Evolutionary conservation across 2,113 vertebrate species (phyloP).

Genomic region (Ammodytes dubius): DNA sequence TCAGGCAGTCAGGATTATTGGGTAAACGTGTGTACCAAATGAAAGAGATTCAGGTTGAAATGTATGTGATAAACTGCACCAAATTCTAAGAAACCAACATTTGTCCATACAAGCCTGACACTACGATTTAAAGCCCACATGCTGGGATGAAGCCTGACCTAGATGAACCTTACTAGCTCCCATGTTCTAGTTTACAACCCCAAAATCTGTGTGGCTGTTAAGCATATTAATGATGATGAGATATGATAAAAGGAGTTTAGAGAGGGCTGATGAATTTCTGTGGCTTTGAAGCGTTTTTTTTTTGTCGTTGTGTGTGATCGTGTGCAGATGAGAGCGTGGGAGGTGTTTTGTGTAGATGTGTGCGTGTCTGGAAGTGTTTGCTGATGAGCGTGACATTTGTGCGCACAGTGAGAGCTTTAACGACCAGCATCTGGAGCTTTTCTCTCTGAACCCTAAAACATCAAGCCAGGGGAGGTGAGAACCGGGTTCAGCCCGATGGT

Average conservation of each 20-base stretch:
- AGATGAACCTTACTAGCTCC: conserved; percentile 3
- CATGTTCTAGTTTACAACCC: conserved; percentile 29
- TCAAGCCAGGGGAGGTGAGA: conserved; percentile 34
- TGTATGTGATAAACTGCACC: neutral
- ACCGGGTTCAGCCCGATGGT: conserved; percentile 12
- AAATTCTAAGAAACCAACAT: neutral
- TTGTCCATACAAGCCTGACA: neutral
- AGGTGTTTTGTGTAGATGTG: conserved; percentile 58
- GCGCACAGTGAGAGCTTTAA: conserved; percentile 65
- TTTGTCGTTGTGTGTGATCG: conserved; percentile 57
- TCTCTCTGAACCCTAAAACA: conserved; percentile 43
- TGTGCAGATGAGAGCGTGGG: conserved; percentile 81
- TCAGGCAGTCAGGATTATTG: neutral
- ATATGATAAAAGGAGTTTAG: conserved; percentile 72
- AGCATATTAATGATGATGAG: conserved; percentile 73
- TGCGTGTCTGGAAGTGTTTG: conserved; percentile 51
- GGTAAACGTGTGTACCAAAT: neutral
- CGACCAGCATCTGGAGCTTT: conserved; percentile 63
- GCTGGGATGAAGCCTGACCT: conserved; percentile 11
- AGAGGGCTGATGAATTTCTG: conserved; percentile 77
- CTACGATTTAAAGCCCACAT: neutral
- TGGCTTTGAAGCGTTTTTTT: conserved; percentile 76
- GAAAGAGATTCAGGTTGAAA: neutral
- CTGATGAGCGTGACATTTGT: conserved; percentile 74
- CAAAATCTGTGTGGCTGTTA: conserved; percentile 58